These are phyloP conservation scores for Bombus confusus DNA, from an alignment of 1,140 invertebrate genomes.

Conservation along the genomic window DNA sequence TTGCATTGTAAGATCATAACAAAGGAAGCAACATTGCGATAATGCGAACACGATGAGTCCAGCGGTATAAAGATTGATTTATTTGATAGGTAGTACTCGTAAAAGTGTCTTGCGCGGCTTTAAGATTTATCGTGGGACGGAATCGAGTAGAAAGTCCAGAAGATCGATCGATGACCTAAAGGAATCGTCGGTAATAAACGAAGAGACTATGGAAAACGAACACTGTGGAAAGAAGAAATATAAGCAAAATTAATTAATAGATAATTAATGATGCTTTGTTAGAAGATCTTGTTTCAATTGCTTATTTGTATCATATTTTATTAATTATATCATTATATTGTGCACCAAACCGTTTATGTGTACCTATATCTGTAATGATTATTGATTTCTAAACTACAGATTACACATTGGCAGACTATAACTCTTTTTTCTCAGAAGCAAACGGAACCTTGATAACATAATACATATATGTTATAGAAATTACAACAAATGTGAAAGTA, in stretches of 20 bases:
- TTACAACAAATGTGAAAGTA: neutral
- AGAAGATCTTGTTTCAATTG: neutral
- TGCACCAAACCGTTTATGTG: neutral
- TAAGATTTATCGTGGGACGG: conserved; percentile 7
- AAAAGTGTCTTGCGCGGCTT: conserved; percentile 9
- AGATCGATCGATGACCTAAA: neutral
- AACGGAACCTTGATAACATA: neutral
- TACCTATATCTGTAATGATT: neutral
- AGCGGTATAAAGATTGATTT: conserved; percentile 8
- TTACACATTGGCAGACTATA: neutral
- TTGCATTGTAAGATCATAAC: neutral
- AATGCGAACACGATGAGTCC: neutral
- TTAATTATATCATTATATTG: neutral
- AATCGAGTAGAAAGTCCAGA: neutral
- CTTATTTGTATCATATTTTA: neutral
- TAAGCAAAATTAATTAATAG: neutral
- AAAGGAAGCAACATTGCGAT: neutral
- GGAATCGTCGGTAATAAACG: neutral
- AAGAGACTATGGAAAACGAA: neutral
- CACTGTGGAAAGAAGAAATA: neutral
- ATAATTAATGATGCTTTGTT: neutral
- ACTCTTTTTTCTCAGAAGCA: neutral
- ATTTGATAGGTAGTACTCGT: conserved; percentile 22
- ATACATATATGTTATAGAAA: neutral
- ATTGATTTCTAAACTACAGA: neutral